Conservation (phyloP, 2,113 vertebrate genomes). For the Accipiter virgatus region DNA sequence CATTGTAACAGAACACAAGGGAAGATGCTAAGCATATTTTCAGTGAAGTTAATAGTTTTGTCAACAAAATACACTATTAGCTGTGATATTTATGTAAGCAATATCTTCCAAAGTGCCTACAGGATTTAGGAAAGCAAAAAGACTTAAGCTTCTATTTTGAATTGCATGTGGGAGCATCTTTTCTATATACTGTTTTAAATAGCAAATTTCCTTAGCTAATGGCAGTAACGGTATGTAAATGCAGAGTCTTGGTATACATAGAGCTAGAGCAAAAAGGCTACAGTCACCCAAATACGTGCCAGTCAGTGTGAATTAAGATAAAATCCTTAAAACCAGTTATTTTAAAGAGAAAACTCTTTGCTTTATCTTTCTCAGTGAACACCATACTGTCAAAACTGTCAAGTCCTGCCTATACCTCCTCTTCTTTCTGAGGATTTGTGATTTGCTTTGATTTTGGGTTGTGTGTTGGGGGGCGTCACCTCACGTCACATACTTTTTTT, state of each 20-base stretch:
- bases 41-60: neutral
- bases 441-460: neutral
- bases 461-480: neutral
- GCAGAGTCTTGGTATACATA: neutral
- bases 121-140: neutral
- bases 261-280: neutral
- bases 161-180: neutral
- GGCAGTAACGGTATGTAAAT: neutral
- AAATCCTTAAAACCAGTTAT: neutral
- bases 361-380: neutral
- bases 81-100: constrained; percentile 7
- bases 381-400: neutral
- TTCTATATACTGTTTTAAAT: neutral
- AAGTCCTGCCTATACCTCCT: neutral
- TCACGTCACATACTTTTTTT: neutral
- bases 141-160: neutral
- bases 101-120: neutral
- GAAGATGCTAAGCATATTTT: neutral
- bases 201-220: neutral
- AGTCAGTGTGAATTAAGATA: neutral
- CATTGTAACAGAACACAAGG: neutral
- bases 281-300: neutral
- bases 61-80: constrained; percentile 10
- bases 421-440: neutral
- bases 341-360: neutral